Conservation (phyloP, 2,888 invertebrate genomes). For the Drosophila ezoana region DNA sequence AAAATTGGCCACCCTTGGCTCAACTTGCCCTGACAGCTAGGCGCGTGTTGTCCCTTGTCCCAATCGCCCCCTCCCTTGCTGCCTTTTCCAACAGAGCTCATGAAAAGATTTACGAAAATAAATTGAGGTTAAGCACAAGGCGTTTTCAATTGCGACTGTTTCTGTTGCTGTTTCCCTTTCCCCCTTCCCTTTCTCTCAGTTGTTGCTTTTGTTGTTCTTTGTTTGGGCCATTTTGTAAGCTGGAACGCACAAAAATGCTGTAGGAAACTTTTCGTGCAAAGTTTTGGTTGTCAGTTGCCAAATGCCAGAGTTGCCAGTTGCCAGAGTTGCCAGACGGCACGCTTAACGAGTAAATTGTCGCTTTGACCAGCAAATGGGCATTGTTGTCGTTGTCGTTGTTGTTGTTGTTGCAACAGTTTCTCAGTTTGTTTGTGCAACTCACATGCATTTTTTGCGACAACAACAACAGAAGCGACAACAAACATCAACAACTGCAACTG, state of each 20-base stretch:
- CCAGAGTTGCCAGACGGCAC: slow-evolving; percentile 28
- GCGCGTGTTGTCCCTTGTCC: slow-evolving; percentile 3
- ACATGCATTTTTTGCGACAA: slow-evolving; percentile 13
- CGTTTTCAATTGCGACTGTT: slow-evolving; percentile 26
- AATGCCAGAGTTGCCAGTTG: slow-evolving; percentile 29
- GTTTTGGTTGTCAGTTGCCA: slow-evolving; percentile 26
- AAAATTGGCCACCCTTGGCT: slow-evolving; percentile 1
- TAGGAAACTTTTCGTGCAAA: slow-evolving; percentile 30
- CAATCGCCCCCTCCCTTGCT: neutral
- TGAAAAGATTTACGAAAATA: slow-evolving; percentile 44
- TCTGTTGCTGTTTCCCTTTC: neutral
- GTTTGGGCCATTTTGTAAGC: slow-evolving; percentile 6
- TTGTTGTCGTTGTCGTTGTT: slow-evolving; percentile 17
- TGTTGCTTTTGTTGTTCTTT: slow-evolving; percentile 24
- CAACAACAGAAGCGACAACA: slow-evolving; percentile 11
- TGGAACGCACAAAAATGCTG: slow-evolving; percentile 40
- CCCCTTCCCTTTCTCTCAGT: neutral
- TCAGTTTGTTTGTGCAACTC: slow-evolving; percentile 38
- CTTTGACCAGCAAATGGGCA: slow-evolving; percentile 60
- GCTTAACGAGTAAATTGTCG: slow-evolving; percentile 75
- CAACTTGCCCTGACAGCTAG: slow-evolving; percentile 5
- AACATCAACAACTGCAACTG: slow-evolving; percentile 12
- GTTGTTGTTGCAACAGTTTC: slow-evolving; percentile 36
- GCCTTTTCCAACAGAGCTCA: neutral
- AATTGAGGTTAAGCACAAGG: slow-evolving; percentile 43